Percentiles rank a stretch among this genome's conserved stretches.
phyloP scores from a whole-genome alignment of 2,797 vertebrate genomes.

The Coregonus suidteri region DNA sequence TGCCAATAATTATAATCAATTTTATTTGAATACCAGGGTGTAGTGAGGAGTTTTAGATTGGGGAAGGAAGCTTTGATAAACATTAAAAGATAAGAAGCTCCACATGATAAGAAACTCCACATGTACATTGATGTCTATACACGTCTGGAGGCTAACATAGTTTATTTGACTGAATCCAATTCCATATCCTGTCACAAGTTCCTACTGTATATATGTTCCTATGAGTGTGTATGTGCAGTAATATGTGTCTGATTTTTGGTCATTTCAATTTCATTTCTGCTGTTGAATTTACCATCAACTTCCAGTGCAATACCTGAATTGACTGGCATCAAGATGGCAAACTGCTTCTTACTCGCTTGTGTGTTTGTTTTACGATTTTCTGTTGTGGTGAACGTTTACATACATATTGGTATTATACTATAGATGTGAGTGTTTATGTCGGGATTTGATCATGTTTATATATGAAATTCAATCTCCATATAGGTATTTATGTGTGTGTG shows the following conservation, averaged over 20 bases:
- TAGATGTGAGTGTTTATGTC: background rate
- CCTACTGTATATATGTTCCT: background rate
- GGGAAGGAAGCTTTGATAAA: too few relatives aligned
- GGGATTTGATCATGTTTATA: too few relatives aligned
- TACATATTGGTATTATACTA: too few relatives aligned
- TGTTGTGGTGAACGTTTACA: too few relatives aligned
- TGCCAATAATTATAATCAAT: background rate
- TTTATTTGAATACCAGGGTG: background rate
- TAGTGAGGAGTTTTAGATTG: background rate
- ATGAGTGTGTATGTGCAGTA: background rate
- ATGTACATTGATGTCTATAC: background rate
- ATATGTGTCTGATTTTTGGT: background rate
- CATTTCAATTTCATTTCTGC: too few relatives aligned
- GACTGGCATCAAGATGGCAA: too few relatives aligned
- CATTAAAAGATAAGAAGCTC: background rate
- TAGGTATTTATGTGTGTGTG: background rate
- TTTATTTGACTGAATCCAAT: background rate
- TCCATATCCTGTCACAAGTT: background rate
- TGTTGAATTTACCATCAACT: too few relatives aligned
- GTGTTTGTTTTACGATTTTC: too few relatives aligned
- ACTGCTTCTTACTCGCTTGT: too few relatives aligned
- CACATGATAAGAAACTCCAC: background rate
- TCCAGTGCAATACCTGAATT: too few relatives aligned
- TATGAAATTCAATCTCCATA: background rate
- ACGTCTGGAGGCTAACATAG: background rate